A percentile compares a stretch with the other conserved stretches of the same genome.
phyloP scores from a whole-genome alignment of 2,888 invertebrate species.

The Tenodera sinensis region DNA sequence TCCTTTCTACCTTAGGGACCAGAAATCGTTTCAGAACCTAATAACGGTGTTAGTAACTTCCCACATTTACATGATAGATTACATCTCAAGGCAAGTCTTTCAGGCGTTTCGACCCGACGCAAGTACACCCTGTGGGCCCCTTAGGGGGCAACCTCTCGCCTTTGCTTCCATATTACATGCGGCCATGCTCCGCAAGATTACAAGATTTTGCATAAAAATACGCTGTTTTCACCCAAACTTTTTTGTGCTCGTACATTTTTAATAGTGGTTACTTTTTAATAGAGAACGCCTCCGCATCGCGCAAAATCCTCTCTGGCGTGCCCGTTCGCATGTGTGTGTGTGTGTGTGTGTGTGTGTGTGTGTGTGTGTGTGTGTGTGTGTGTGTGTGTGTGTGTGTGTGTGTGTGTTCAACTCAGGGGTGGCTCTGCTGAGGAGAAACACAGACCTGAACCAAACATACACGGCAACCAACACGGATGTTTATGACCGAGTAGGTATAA shows the following conservation, averaged over 20 bases:
- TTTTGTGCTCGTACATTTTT: neutral
- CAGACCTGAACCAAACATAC: too few relatives aligned
- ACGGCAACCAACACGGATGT: too few relatives aligned
- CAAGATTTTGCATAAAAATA: neutral
- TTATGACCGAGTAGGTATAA: too few relatives aligned
- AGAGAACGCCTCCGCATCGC: neutral
- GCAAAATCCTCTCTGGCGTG: too few relatives aligned
- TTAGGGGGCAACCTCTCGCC: neutral
- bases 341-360: neutral
- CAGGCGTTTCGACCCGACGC: neutral
- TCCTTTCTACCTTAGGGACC: neutral
- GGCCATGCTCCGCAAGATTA: neutral
- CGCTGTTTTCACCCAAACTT: neutral
- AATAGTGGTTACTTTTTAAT: neutral
- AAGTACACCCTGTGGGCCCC: neutral
- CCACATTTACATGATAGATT: neutral
- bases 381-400: neutral
- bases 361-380: neutral
- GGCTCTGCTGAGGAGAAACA: too few relatives aligned
- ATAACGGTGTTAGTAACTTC: neutral
- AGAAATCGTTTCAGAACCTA: neutral
- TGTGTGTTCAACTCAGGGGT: neutral
- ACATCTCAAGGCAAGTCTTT: neutral
- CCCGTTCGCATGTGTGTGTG: neutral
- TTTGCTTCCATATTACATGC: neutral